Conservation (phyloP, 2,797 vertebrate genomes). For the Salmo trutta region DNA sequence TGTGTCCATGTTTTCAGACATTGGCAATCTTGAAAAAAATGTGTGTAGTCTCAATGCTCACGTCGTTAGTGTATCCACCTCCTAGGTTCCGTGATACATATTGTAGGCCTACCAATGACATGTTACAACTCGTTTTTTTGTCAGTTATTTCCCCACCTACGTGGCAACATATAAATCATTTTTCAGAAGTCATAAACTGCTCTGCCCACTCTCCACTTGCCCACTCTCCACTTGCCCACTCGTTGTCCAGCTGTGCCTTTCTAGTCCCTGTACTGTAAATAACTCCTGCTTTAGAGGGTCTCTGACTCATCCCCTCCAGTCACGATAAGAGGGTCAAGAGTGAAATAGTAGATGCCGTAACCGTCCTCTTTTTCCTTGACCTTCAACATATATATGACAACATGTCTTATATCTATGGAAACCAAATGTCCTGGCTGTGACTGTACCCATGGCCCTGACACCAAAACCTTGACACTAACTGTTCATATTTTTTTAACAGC, state of each 20-base stretch:
- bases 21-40: too few relatives aligned
- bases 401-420: too few relatives aligned
- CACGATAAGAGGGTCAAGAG: background rate
- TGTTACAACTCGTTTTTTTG: background rate
- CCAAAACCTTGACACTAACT: too few relatives aligned
- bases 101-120: background rate
- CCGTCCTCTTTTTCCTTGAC: background rate
- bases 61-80: background rate
- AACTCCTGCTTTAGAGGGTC: background rate
- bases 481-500: slow-evolving; percentile 59
- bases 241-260: background rate
- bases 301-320: background rate
- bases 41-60: too few relatives aligned
- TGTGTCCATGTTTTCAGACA: background rate
- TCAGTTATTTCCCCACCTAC: background rate
- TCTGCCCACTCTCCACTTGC: background rate
- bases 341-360: background rate
- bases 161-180: background rate
- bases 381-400: too few relatives aligned
- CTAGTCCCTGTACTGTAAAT: background rate
- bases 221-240: background rate
- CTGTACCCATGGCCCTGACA: too few relatives aligned
- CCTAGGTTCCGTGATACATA: background rate
- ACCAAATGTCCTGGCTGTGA: too few relatives aligned
- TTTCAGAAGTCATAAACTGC: background rate